Evolutionary conservation across 2,113 vertebrate species (phyloP), one percentile per base, ranked within the genome.

Genomic region (Percina caprodes): DNA sequence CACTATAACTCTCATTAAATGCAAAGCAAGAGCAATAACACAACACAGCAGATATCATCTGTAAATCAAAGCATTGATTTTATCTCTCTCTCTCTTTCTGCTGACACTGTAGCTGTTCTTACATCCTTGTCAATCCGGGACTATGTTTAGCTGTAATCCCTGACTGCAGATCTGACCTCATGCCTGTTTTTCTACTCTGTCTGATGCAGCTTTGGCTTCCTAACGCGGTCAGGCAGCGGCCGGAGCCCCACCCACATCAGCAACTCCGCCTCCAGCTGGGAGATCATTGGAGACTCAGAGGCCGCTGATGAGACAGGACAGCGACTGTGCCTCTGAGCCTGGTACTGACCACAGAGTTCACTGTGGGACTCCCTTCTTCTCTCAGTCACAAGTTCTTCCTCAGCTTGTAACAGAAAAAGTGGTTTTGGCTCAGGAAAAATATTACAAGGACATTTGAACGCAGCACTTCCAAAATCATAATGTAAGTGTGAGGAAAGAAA

Each of bases 141-240:
- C 89, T 94, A 87, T 90, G 74, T 91, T 93, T 92, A 92, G 89
- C 89, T 49, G 21, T 93, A 88, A 92, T 90, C 92, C 86, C 79
- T 15, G 35, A 67, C 75, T 35, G 7, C 49, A 54, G 49, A 71
- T 80, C 86, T 92, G 83, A 94, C 90, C 87, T 60, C 83, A 55
- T 48, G 72, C 69, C 68, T 86, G 46, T 67, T 88, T 73, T 77
- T 79, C 60, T 81, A 2, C 74, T 84, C 33, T 78, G 24, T 35
- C 18, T 7, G 69, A 84, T 78, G 74, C 91, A 99, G 98, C 86
- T 99, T 99, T 90, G 94, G 96, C 69, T 95, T 95, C 58, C 96
- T 97, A 94, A 97, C 96, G 48, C 93, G 90, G 19, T 90, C 92
- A 7, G 91, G 91, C 89, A 92, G 75, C 68, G 26, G 69, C 56